Conservation (phyloP, 2,888 invertebrate genomes). For the Mimumesa dahlbomi region DNA sequence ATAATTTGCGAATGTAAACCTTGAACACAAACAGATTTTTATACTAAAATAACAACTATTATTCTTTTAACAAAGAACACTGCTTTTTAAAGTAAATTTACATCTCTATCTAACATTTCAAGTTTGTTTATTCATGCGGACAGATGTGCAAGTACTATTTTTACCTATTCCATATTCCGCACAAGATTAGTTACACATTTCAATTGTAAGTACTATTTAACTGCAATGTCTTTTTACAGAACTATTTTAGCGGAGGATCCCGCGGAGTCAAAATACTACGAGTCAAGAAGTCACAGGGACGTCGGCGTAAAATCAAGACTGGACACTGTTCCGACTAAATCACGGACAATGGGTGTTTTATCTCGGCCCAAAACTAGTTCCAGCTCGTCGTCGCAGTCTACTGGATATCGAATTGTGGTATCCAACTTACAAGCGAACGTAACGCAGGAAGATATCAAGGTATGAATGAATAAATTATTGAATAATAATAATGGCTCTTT, state of each 20-base stretch:
- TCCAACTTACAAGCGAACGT: constrained; percentile 94
- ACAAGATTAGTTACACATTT: constrained; percentile 2
- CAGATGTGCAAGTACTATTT: too few relatives aligned
- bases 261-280: constrained; percentile 70
- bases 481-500: background rate
- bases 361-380: constrained; percentile 79
- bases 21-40: too few relatives aligned
- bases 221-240: constrained; percentile 47
- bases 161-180: background rate
- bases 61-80: too few relatives aligned
- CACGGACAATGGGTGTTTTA: constrained; percentile 71
- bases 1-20: too few relatives aligned
- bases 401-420: constrained; percentile 92
- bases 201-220: background rate
- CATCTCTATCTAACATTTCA: too few relatives aligned
- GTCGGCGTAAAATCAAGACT: constrained; percentile 80
- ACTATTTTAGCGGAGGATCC: constrained; percentile 73
- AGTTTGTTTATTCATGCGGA: too few relatives aligned
- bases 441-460: constrained; percentile 94
- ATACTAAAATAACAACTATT: too few relatives aligned
- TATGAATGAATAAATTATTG: constrained; percentile 73
- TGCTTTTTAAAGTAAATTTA: too few relatives aligned
- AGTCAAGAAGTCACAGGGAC: constrained; percentile 72
- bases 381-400: constrained; percentile 76
- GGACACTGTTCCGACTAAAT: constrained; percentile 78